A percentile compares a stretch with the other conserved stretches of the same genome.
Conservation (phyloP, 2,888 invertebrate genomes). For the Clivina fossor region DNA sequence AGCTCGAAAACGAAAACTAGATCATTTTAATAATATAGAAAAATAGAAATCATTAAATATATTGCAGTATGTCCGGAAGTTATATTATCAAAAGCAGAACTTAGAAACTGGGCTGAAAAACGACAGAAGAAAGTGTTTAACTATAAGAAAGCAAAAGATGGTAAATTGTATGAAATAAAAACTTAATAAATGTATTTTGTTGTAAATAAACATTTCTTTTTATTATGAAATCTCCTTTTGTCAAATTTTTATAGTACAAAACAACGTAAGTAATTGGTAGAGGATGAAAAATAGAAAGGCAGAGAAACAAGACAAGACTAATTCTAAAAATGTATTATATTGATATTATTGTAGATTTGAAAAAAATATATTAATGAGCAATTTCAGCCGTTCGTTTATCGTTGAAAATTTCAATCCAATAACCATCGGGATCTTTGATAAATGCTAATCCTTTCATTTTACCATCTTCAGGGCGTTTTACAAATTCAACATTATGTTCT, state of each 20-base stretch:
- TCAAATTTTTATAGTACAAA: too few species aligned
- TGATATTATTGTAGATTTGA: too few species aligned
- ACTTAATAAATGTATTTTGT: slow-evolving; percentile 38
- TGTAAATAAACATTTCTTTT: too few species aligned
- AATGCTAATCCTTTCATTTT: slow-evolving; percentile 94
- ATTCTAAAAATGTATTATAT: too few species aligned
- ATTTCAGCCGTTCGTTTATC: slow-evolving; percentile 4
- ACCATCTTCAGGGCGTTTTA: slow-evolving; percentile 87
- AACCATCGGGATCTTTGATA: slow-evolving; percentile 94
- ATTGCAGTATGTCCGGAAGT: slow-evolving; percentile 54
- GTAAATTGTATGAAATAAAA: slow-evolving; percentile 45
- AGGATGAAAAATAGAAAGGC: too few species aligned
- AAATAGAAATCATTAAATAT: slow-evolving; percentile 47
- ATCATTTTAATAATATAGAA: slow-evolving; percentile 38
- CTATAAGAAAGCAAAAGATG: slow-evolving; percentile 53
- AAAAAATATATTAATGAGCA: too few species aligned
- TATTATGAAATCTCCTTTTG: too few species aligned
- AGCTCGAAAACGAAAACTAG: slow-evolving; percentile 41
- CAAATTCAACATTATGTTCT: slow-evolving; percentile 80
- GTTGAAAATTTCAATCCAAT: slow-evolving; percentile 79
- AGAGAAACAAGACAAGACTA: too few species aligned
- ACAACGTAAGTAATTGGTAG: too few species aligned
- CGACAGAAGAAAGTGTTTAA: slow-evolving; percentile 56
- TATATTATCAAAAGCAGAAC: slow-evolving; percentile 56
- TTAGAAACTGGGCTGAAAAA: slow-evolving; percentile 58